Conservation (phyloP, 2,888 invertebrate species). For the Smittia aterrima region DNA sequence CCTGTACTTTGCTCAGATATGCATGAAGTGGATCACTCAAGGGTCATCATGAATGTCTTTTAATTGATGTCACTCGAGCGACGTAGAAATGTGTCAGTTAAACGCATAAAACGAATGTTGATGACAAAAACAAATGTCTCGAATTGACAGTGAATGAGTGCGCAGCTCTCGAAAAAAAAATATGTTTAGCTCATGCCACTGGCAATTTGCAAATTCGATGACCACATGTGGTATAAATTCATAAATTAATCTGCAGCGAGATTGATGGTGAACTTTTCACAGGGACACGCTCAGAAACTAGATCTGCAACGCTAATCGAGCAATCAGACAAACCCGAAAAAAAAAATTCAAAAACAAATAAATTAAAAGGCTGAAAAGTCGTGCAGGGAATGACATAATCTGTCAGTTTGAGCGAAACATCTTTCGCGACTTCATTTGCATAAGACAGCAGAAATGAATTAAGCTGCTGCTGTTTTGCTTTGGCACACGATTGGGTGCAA, state of each 20-base stretch:
- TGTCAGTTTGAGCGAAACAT: constrained; percentile 20
- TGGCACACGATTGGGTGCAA: neutral
- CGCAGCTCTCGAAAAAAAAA: neutral
- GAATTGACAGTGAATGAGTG: neutral
- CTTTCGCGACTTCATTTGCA: constrained; percentile 26
- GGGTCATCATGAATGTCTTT: neutral
- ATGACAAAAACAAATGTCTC: neutral
- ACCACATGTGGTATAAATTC: neutral
- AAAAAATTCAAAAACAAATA: no score
- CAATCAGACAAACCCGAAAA: neutral
- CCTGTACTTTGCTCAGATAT: neutral
- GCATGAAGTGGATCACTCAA: neutral
- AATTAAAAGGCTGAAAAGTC: neutral
- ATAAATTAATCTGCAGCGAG: no score
- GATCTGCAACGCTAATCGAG: neutral
- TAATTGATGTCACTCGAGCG: neutral
- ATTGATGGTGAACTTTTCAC: neutral
- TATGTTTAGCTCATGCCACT: neutral
- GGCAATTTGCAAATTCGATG: neutral
- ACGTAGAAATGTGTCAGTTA: neutral
- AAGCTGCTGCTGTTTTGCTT: neutral
- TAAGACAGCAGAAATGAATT: constrained; percentile 34
- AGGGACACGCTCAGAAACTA: neutral
- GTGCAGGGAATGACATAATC: constrained; percentile 25
- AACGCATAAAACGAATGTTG: neutral